Conservation (phyloP, 92 coral and sea anemone genomes). For the Muricea muricata region DNA sequence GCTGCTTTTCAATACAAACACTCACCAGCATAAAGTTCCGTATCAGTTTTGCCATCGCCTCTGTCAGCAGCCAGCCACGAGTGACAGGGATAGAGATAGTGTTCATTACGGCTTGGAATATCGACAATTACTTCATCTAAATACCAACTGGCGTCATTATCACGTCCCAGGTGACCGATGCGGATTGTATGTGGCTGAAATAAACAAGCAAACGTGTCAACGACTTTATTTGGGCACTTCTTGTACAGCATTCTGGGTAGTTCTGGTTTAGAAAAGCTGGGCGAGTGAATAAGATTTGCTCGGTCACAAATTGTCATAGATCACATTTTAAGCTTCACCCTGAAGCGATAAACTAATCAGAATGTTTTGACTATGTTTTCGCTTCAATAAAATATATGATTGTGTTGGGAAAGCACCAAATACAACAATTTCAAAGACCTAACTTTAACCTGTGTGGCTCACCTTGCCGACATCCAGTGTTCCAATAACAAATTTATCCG, state of each 20-base stretch:
- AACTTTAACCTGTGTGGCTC: not conserved
- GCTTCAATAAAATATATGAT: no score
- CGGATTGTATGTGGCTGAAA: slow-evolving; percentile 43
- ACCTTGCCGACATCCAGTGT: slow-evolving; percentile 99
- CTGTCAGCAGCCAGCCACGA: slow-evolving; percentile 91
- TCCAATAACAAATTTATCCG: slow-evolving; percentile 97
- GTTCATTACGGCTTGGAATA: slow-evolving; percentile 41
- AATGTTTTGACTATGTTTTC: no score
- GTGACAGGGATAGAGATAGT: slow-evolving; percentile 61
- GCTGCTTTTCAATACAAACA: not conserved
- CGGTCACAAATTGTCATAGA: no score
- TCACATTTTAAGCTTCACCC: no score
- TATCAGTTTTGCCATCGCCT: slow-evolving; percentile 84
- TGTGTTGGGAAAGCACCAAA: no score
- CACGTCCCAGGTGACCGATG: slow-evolving; percentile 41
- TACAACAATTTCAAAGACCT: no score
- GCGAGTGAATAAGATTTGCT: no score
- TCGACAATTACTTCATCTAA: slow-evolving; percentile 44
- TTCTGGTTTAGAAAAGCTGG: no score
- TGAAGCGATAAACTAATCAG: no score
- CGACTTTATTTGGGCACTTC: no score
- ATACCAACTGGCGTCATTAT: slow-evolving; percentile 18
- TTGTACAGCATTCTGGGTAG: no score
- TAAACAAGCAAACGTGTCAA: not conserved
- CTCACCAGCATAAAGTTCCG: slow-evolving; percentile 84